phyloP scores from a whole-genome alignment of 2,888 invertebrate species.

The Eueremaeus valkanovi region DNA sequence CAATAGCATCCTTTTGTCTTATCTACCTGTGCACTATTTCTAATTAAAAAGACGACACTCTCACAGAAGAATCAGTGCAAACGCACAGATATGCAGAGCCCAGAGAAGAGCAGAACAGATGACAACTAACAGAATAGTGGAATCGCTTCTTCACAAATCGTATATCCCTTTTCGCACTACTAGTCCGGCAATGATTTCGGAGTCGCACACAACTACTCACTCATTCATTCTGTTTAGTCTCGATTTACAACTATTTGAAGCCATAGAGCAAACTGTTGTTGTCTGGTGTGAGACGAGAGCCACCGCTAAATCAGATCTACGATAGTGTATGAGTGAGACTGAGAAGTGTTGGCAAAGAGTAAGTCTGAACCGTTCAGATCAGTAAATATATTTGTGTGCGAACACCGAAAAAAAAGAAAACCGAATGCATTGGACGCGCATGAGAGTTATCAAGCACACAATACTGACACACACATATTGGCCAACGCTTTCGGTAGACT shows the following conservation, averaged over 20 bases:
- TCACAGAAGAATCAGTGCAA: background rate
- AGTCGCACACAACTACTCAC: too few species aligned
- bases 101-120: background rate
- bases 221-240: too few species aligned
- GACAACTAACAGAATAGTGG: too few species aligned
- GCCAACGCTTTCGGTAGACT: background rate
- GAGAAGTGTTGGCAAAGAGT: background rate
- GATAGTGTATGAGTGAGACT: background rate
- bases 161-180: too few species aligned
- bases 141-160: too few species aligned
- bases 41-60: constrained; percentile 7
- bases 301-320: background rate
- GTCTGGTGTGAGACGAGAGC: background rate
- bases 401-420: background rate
- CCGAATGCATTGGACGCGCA: background rate
- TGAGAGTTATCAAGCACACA: background rate
- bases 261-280: background rate
- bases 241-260: too few species aligned
- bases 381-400: background rate
- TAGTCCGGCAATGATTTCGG: too few species aligned
- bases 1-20: constrained; percentile 20
- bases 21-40: constrained; percentile 3
- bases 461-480: background rate
- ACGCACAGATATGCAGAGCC: background rate
- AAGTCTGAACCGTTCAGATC: background rate